A percentile compares a stretch with the other conserved stretches of the same genome.
Evolutionary conservation across 2,113 vertebrate species (phyloP).

Genomic region (Channa argus): DNA sequence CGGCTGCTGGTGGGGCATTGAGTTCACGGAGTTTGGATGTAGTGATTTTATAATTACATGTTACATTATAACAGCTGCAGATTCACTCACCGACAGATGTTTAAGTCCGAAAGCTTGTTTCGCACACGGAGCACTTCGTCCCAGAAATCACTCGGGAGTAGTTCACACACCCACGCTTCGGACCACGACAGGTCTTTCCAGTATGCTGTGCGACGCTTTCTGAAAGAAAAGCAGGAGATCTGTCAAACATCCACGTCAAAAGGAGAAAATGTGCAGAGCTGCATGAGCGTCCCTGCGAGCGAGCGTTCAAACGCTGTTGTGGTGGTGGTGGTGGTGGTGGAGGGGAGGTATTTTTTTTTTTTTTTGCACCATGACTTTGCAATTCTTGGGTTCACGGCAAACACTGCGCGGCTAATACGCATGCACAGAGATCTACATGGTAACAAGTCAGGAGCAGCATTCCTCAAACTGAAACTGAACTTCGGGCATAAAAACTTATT

Average conservation of each 20-base stretch:
- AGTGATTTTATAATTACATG: not conserved
- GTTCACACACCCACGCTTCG: not conserved
- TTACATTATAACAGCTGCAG: not conserved
- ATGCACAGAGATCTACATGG: conserved; percentile 9
- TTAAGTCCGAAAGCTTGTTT: too few species aligned
- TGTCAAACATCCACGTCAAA: not conserved
- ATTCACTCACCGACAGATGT: conserved; percentile 37
- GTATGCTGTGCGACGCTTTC: not conserved
- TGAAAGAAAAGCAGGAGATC: not conserved
- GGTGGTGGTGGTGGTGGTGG: not conserved
- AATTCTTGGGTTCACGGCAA: conserved; percentile 46
- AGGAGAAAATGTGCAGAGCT: conserved; percentile 2
- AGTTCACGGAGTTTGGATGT: not conserved
- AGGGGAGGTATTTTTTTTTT: conserved; percentile 47
- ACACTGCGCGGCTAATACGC: conserved; percentile 18
- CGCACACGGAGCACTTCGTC: not conserved
- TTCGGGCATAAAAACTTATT: not conserved
- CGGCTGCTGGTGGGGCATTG: not conserved
- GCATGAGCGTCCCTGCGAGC: conserved; percentile 9
- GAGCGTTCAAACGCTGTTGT: conserved; percentile 1
- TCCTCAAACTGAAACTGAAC: conserved; percentile 64
- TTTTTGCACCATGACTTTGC: conserved; percentile 81
- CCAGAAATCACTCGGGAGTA: not conserved
- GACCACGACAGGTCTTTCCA: not conserved
- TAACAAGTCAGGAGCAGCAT: conserved; percentile 28